phyloP scores from a whole-genome alignment of 2,113 vertebrate species.

The Polyodon spathula region DNA sequence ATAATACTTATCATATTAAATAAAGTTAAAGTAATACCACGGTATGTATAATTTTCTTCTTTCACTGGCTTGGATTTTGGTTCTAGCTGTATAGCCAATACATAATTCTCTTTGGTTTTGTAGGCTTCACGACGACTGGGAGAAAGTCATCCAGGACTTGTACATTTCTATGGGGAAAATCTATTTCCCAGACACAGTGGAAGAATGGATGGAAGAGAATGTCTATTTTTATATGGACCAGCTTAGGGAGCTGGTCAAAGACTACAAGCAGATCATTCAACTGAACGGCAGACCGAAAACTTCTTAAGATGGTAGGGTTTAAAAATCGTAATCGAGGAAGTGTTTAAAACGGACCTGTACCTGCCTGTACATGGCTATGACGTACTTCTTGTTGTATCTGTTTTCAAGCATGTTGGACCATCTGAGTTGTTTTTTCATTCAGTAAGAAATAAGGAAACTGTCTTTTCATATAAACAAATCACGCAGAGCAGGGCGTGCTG shows the following conservation, averaged over 20 bases:
- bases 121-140: constrained; percentile 55
- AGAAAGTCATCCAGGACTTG: constrained; percentile 38
- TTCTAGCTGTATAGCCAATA: background rate
- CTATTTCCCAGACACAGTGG: constrained; percentile 54
- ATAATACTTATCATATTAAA: too few relatives aligned
- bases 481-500: too few relatives aligned
- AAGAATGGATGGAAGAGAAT: constrained; percentile 68
- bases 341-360: too few relatives aligned
- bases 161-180: constrained; percentile 42
- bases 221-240: constrained; percentile 50
- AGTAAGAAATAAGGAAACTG: too few relatives aligned
- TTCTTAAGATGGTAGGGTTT: too few relatives aligned
- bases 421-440: too few relatives aligned
- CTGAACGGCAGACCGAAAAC: constrained; percentile 36
- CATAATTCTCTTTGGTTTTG: background rate
- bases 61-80: background rate
- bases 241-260: constrained; percentile 43
- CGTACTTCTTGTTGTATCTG: too few relatives aligned
- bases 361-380: too few relatives aligned
- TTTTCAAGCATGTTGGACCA: too few relatives aligned
- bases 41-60: background rate
- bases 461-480: too few relatives aligned
- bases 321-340: too few relatives aligned
- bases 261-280: constrained; percentile 43
- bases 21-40: background rate